phyloP scores from a whole-genome alignment of 2,797 vertebrate species.

The Morus bassanus region DNA sequence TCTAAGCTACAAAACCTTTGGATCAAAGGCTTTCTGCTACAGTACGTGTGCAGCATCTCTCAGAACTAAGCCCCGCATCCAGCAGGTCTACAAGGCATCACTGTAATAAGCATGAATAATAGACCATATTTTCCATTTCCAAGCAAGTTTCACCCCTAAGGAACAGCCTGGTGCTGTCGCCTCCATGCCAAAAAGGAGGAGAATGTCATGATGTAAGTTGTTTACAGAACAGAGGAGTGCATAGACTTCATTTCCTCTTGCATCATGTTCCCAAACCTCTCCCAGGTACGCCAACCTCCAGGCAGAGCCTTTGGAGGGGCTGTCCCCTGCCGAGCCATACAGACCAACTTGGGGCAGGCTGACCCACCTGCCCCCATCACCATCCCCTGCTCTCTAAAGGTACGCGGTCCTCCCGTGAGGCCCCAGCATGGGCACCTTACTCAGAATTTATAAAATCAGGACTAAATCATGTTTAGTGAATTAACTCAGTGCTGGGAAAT shows the following conservation, averaged over 20 bases:
- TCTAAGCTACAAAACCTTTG: neutral
- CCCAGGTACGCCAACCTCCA: neutral
- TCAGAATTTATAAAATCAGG: neutral
- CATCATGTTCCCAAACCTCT: neutral
- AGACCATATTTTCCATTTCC: neutral
- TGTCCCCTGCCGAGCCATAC: neutral
- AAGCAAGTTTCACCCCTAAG: neutral
- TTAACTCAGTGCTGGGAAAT: neutral
- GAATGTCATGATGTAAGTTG: neutral
- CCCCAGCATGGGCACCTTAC: neutral
- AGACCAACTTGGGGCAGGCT: neutral
- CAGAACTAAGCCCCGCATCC: neutral
- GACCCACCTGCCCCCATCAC: neutral
- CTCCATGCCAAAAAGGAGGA: neutral
- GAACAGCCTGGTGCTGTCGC: neutral
- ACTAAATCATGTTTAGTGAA: neutral
- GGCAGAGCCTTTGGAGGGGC: neutral
- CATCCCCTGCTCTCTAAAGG: neutral
- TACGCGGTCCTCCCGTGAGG: neutral
- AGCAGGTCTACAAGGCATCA: neutral
- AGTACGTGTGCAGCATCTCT: neutral
- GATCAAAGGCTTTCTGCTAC: neutral
- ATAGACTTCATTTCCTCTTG: neutral
- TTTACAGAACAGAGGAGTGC: neutral
- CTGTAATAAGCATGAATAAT: neutral